Evolutionary conservation across 1,140 invertebrate genomes (phyloP).

Genomic region (Trachelipus rathkii): DNA sequence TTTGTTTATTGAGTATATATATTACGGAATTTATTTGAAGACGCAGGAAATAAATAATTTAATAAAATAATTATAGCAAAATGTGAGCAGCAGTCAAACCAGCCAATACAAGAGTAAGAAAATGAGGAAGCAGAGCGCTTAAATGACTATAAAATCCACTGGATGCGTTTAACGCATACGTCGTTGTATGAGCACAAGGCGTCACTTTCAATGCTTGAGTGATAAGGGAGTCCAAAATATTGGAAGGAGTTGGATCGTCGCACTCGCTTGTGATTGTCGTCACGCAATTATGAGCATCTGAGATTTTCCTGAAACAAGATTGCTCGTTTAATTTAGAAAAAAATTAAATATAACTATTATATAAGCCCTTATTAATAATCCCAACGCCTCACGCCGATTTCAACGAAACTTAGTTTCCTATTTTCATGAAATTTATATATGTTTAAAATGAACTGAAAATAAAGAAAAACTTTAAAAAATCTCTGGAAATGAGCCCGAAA

Average conservation of each 20-base stretch:
- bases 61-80: background rate
- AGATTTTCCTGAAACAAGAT: conserved; percentile 32
- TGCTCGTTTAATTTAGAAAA: too few species aligned
- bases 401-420: too few species aligned
- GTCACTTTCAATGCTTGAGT: conserved; percentile 39
- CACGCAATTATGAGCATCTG: conserved; percentile 35
- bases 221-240: conserved; percentile 42
- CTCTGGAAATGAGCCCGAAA: too few species aligned
- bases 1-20: too few species aligned
- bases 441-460: too few species aligned
- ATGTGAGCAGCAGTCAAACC: background rate
- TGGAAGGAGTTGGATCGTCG: conserved; percentile 40
- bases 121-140: background rate
- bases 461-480: too few species aligned
- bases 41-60: background rate
- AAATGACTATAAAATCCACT: background rate
- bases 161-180: background rate
- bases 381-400: too few species aligned
- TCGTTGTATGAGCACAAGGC: conserved; percentile 23
- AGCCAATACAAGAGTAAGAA: conserved; percentile 1
- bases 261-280: conserved; percentile 34
- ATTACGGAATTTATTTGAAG: too few species aligned
- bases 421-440: too few species aligned
- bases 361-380: too few species aligned
- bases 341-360: too few species aligned